Base-by-base conservation (phyloP, 2,113 vertebrate species). In the Anthoscopus minutus region DNA sequence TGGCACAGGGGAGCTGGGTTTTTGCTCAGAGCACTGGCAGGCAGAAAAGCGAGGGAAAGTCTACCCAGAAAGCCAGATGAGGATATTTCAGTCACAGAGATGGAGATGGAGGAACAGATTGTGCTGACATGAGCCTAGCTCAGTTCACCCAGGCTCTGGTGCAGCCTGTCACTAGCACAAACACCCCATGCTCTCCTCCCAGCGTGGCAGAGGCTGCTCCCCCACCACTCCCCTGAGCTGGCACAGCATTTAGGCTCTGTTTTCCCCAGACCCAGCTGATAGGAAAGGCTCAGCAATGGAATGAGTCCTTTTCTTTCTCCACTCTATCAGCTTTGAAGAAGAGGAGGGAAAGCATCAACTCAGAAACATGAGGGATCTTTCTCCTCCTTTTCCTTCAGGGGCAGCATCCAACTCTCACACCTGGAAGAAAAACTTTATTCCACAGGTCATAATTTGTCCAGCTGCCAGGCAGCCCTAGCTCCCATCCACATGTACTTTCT, bases 171-270 rank as follows among this genome's bases (percentile, higher is more conserved):
- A 20, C 9, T 0, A 11, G 27, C 42, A 25, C 10, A 16, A 10
- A 5, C 61, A 40, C 10, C 2, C 20, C 0, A 0, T 27, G 38
- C 7, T 33, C 33, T 64, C 11, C 37, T 44, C 47, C 31, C 62
- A 17, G 4, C 0, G 1, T 0, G 1, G 11, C 74, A 45, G 9
- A 65, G 17, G 35, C 74, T 35, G 50, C 24, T 53, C 19, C 44
- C n/a, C 22, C 38, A 12, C 2, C 0, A 0, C 25, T 35, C 27
- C 54, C 31, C 54, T 23, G 31, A 45, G 25, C 44, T 60, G 37
- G 53, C 7, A 8, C 9, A 1, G 7, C 13, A 0, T 21, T 45
- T 35, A 25, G 62, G 66, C 33, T 82, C 87, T 30, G 57, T 4
- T 9, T 25, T n/a, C 9, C 37, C 27, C 60, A 57, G 27, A 44